These are phyloP conservation scores for Tragulus kanchil DNA, from an alignment of 2,113 vertebrate species.

Conservation along the genomic window DNA sequence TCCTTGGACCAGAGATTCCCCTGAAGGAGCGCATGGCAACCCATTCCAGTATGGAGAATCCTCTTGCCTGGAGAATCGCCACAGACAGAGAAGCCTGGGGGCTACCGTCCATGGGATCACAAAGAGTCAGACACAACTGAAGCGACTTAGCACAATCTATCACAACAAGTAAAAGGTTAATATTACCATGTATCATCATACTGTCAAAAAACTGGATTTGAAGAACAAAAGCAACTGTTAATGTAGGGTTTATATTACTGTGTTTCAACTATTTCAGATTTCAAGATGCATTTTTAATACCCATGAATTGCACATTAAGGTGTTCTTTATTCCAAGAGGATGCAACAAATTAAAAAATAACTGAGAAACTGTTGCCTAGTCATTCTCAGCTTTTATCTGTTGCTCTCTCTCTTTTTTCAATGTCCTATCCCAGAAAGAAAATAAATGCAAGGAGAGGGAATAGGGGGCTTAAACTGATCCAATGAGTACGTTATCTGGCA, in stretches of 20 bases:
- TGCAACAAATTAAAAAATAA: background rate
- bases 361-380: background rate
- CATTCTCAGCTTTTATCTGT: background rate
- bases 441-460: background rate
- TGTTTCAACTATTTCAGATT: background rate
- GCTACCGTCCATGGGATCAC: background rate
- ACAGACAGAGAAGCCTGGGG: background rate
- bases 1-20: background rate
- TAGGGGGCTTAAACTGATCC: background rate
- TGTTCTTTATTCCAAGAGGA: background rate
- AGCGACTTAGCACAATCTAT: background rate
- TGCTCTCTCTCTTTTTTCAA: background rate
- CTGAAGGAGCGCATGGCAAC: background rate
- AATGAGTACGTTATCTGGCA: background rate
- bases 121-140: background rate
- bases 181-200: background rate
- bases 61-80: background rate
- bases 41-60: background rate
- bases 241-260: background rate
- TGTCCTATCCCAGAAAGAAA: background rate
- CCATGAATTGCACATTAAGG: background rate
- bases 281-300: background rate
- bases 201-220: conserved; percentile 10
- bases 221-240: background rate
- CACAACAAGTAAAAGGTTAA: background rate